Conservation (phyloP, 2,888 invertebrate species). For the Ormyrus thymus region DNA sequence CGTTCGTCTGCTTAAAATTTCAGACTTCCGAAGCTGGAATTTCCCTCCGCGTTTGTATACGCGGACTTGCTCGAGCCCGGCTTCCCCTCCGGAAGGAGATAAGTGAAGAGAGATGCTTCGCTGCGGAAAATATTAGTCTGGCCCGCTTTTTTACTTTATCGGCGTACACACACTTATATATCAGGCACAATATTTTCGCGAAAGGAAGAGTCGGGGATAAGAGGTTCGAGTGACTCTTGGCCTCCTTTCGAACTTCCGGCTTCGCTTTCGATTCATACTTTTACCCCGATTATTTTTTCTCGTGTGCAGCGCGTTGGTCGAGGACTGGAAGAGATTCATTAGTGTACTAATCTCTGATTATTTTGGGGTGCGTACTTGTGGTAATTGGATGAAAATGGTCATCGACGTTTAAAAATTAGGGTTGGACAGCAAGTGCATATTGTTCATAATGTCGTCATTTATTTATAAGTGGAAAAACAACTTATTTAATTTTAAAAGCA, state of each 20-base stretch:
- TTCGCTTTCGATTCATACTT: conserved; percentile 15
- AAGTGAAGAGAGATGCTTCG: background rate
- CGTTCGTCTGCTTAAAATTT: conserved; percentile 25
- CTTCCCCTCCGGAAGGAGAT: background rate
- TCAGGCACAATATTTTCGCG: conserved; percentile 1
- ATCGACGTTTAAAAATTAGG: too few relatives aligned
- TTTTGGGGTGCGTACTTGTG: too few relatives aligned
- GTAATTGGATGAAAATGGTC: too few relatives aligned
- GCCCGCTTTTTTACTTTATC: too few relatives aligned
- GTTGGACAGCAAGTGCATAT: too few relatives aligned
- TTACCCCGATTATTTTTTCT: background rate
- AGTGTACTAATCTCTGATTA: too few relatives aligned
- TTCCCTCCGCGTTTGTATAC: conserved; percentile 12
- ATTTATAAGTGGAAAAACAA: too few relatives aligned
- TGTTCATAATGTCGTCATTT: too few relatives aligned
- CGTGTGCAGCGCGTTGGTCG: too few relatives aligned
- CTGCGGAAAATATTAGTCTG: background rate
- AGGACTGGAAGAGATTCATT: too few relatives aligned
- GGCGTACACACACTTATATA: background rate
- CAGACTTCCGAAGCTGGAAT: conserved; percentile 18
- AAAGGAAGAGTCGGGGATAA: background rate
- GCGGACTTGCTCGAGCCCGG: background rate
- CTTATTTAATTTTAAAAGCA: too few relatives aligned
- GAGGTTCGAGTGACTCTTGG: conserved; percentile 20
- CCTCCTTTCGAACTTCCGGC: conserved; percentile 33